Evolutionary conservation across 2,113 vertebrate species (phyloP), one percentile per base, ranked within the genome.

Genomic region (Brevimyrus niger): DNA sequence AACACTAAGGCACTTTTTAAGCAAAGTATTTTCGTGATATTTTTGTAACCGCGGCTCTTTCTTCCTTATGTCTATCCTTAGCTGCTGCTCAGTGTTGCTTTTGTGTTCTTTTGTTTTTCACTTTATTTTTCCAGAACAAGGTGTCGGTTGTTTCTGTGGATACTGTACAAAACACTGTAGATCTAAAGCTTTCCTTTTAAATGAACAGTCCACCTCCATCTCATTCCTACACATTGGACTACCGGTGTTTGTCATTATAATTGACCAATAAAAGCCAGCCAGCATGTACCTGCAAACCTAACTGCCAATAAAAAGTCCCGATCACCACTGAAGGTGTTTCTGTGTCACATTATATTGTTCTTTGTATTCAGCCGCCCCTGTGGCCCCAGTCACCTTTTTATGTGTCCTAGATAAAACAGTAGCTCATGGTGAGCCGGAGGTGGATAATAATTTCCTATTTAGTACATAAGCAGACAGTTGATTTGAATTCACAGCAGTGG

Each of bases 1-100:
- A 94, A 94, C 93, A 96, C 94, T 94, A 89, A 92, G 93, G 95
- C 95, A 96, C 95, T 95, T 96, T 95, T 94, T 94, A 95, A 91
- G 92, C 92, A 94, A 93, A 94, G 90, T 91, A 92, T 95, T 94
- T 95, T 92, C 48, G 92, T 47, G 90, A 95, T 94, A 95, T 95
- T 95, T 95, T 95, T 95, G 93, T 94, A 94, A 94, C 61, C 89
- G 87, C 84, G 55, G 90, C 88, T 92, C 47, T 55, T 87, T 93
- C 88, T 19, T 31, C 83, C 73, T 88, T 85, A 82, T 90, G 15
- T 88, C 87, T 87, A 27, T 89, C 61, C 17, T 92, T 31, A 82
- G 89, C 86, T 88, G 91, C 90, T 92, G 91, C 90, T 47, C 17
- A 47, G 3, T 83, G 31, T 83, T 23, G 4, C 38, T 84, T 84